A percentile compares a stretch with the other conserved stretches of the same genome.
phyloP scores from a whole-genome alignment of 2,113 vertebrate species.

The Microcebus murinus region DNA sequence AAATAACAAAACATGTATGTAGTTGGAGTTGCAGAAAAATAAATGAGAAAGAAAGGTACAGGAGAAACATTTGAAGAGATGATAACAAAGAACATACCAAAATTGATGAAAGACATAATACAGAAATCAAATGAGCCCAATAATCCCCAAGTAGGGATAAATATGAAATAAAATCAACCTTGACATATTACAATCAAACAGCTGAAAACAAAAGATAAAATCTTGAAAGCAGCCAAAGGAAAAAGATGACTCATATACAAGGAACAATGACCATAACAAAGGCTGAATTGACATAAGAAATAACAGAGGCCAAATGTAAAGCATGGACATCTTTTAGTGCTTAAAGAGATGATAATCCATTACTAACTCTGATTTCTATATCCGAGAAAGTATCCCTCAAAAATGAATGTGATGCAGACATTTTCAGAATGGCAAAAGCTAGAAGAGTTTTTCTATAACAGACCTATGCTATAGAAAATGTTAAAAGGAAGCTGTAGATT shows the following conservation, averaged over 20 bases:
- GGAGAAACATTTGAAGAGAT: neutral
- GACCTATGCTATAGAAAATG: neutral
- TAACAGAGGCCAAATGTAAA: no score
- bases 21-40: neutral
- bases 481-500: neutral
- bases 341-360: neutral
- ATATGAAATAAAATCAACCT: neutral
- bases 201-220: neutral
- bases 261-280: neutral
- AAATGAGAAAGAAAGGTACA: neutral
- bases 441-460: neutral
- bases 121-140: neutral
- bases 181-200: neutral
- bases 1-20: neutral
- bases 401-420: neutral
- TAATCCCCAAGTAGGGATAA: neutral
- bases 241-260: neutral
- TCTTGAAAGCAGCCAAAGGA: neutral
- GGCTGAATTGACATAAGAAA: neutral
- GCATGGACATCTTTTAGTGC: neutral
- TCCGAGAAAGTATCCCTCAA: neutral
- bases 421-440: neutral
- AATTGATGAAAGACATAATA: neutral
- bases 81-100: neutral
- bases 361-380: neutral